Conservation (phyloP, 1,140 invertebrate species). For the Camponotus pennsylvanicus region DNA sequence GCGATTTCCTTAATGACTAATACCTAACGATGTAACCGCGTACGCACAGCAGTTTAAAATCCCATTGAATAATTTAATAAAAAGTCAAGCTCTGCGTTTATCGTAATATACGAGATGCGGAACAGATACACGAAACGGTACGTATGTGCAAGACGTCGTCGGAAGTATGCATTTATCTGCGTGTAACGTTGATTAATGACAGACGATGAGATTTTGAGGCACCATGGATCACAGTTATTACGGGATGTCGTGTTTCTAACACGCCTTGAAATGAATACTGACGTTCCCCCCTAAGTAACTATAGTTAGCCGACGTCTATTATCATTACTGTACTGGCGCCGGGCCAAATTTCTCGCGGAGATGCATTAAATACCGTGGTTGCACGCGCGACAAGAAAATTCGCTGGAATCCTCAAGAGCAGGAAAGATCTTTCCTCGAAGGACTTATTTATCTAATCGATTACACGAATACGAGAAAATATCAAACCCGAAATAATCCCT, state of each 20-base stretch:
- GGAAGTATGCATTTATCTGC: constrained; percentile 23
- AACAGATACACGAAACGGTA: neutral
- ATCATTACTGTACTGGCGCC: constrained; percentile 74
- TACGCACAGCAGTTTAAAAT: neutral
- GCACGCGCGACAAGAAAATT: constrained; percentile 29
- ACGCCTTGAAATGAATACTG: constrained; percentile 55
- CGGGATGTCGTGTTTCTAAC: constrained; percentile 13
- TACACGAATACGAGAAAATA: neutral
- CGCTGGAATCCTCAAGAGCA: constrained; percentile 14
- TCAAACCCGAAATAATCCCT: too few relatives aligned
- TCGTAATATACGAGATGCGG: neutral
- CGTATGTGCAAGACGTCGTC: neutral
- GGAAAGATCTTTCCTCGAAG: neutral
- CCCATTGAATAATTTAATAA: constrained; percentile 4
- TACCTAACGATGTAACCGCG: neutral
- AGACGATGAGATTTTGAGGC: constrained; percentile 17
- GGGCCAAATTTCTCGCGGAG: constrained; percentile 69
- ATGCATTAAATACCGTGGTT: constrained; percentile 55
- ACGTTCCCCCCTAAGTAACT: constrained; percentile 64
- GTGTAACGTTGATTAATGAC: constrained; percentile 32
- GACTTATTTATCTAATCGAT: neutral
- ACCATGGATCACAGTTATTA: constrained; percentile 62
- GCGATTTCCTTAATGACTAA: constrained; percentile 42
- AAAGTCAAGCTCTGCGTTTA: neutral
- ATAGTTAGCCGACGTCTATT: constrained; percentile 71